Evolutionary conservation across 1,140 invertebrate species (phyloP).

Genomic region (Aphaenogaster ashmeadi): DNA sequence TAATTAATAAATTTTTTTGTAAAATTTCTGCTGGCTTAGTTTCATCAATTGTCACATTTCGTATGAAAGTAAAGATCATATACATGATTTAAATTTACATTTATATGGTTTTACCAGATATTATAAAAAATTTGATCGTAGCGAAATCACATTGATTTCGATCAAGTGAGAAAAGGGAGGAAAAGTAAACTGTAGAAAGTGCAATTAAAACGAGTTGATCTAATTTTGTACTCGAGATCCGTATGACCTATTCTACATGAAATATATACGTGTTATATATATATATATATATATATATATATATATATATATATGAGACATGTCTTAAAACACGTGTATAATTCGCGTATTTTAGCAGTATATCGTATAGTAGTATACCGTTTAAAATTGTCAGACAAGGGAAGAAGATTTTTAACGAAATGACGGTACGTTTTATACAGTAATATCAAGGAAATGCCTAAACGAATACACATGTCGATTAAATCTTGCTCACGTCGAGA

Average conservation of each 20-base stretch:
- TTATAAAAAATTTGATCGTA: background rate
- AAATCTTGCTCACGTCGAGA: conserved; percentile 69
- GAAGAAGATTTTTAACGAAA: conserved; percentile 26
- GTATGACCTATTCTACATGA: background rate
- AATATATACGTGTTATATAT: background rate
- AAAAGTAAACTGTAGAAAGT: conserved; percentile 21
- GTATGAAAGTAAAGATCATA: background rate
- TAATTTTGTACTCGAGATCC: conserved; percentile 24
- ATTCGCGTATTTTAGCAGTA: conserved; percentile 10
- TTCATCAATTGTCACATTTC: background rate
- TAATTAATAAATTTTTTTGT: background rate
- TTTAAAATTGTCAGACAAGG: background rate
- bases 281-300: conserved; percentile 22
- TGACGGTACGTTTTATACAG: background rate
- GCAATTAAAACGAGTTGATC: conserved; percentile 41
- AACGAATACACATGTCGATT: conserved; percentile 47
- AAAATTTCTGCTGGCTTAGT: background rate
- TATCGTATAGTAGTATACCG: background rate
- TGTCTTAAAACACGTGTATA: background rate
- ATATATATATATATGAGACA: conserved; percentile 15
- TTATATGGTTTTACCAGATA: background rate
- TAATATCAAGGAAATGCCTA: conserved; percentile 33
- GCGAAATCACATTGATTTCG: conserved; percentile 10
- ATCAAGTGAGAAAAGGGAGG: background rate
- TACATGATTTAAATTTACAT: background rate